Evolutionary conservation across 2,797 vertebrate genomes (phyloP), one percentile per base, ranked within the genome.

Genomic region (Helicolenus hilgendorfi): DNA sequence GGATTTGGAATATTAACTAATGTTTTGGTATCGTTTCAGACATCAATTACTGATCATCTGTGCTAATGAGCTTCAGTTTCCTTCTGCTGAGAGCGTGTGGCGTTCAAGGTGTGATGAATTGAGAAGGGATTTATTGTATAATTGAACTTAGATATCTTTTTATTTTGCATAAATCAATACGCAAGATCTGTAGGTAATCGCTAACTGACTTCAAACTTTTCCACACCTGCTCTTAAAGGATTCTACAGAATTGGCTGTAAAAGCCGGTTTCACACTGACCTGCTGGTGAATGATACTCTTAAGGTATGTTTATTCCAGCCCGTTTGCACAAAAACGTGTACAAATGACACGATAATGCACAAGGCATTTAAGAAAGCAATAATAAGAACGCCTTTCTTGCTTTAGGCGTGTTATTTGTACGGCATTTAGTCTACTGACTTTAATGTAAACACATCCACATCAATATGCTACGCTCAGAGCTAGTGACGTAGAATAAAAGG

Each of bases 1-100:
- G 79, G 62, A 88, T 92, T 79, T 83, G 83, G 92, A 95, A 95
- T 95, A 93, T 96, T 92, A 96, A 94, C 85, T 76, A 88, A 89
- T 93, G 88, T 93, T 95, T 93, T 94, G 89, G 79, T 92, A 84
- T 88, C 69, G 0, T 85, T 93, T 80, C 83, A 89, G 74, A 88
- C 92, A 92, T 96, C 94, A 95, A 91, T 95, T 93, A 89, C 80
- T 72, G 85, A 89, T 92, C 89, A 90, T 91, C 85, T 90, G 93
- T 85, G 84, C 93, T 93, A 96, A 95, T 95, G 93, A 95, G 84
- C 85, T 68, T 81, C 58, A 38, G 76, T 83, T 88, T 88, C 84
- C 78, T 80, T 91, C 88, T 91, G 83, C 84, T 85, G 86, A 81
- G 84, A 80, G 83, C 60, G 38, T 35, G 70, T 68, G 38, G 73